A percentile compares a stretch with the other conserved stretches of the same genome.
These are phyloP conservation scores for Apoda limacodes DNA, from an alignment of 2,888 invertebrate species.

Conservation along the genomic window DNA sequence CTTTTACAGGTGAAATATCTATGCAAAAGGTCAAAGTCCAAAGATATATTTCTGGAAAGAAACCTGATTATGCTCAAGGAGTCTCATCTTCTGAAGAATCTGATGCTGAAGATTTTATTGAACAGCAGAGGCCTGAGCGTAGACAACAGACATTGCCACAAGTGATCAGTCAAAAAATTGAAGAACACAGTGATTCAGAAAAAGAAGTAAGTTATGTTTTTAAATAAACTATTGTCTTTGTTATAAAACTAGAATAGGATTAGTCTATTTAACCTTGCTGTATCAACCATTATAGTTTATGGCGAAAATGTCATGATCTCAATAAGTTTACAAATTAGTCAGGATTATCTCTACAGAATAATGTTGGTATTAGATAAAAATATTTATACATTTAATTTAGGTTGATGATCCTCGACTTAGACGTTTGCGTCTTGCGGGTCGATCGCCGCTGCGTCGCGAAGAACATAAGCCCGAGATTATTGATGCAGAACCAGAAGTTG, in stretches of 20 bases:
- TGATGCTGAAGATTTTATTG: conserved; percentile 89
- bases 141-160: conserved; percentile 46
- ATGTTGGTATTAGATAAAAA: no score
- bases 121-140: conserved; percentile 58
- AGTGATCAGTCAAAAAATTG: conserved; percentile 42
- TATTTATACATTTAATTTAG: conserved; percentile 25
- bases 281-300: no score
- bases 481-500: conserved; percentile 51
- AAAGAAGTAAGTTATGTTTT: conserved; percentile 57
- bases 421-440: conserved; percentile 70
- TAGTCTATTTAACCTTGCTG: no score
- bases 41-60: conserved; percentile 97
- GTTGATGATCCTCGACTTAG: conserved; percentile 87
- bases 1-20: conserved; percentile 85
- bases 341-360: no score
- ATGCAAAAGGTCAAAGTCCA: conserved; percentile 99
- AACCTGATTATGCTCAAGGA: conserved; percentile 94
- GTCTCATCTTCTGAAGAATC: conserved; percentile 89
- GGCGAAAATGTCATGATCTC: no score
- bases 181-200: conserved; percentile 50
- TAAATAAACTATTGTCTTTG: no score
- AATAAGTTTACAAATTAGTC: no score
- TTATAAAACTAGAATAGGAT: no score
- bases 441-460: conserved; percentile 62
- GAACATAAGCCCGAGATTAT: conserved; percentile 67